Percentiles rank a stretch among this genome's conserved stretches.
Evolutionary conservation across 2,888 invertebrate species (phyloP).

Genomic region (Glomeris marginata): DNA sequence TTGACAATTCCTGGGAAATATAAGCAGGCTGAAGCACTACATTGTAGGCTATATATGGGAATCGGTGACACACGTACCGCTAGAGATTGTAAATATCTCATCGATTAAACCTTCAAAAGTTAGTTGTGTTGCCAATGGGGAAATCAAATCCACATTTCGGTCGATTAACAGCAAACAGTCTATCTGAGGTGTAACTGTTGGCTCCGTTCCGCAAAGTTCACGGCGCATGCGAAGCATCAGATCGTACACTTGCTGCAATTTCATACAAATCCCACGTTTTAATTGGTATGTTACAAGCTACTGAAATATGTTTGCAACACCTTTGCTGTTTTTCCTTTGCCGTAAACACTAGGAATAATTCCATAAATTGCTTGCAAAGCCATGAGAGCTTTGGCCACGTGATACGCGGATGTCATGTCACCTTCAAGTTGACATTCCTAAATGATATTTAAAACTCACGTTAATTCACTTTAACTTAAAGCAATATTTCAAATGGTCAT

Average conservation of each 20-base stretch:
- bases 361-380: constrained; percentile 77
- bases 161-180: constrained; percentile 84
- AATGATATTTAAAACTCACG: no score
- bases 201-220: constrained; percentile 40
- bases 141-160: constrained; percentile 76
- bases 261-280: constrained; percentile 7
- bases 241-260: constrained; percentile 58
- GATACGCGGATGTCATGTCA: constrained; percentile 73
- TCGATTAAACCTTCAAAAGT: constrained; percentile 97
- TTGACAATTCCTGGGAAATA: constrained; percentile 61
- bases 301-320: constrained; percentile 19
- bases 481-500: no score
- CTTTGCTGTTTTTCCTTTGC: constrained; percentile 74
- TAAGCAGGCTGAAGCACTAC: no score
- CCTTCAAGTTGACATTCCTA: constrained; percentile 72
- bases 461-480: no score
- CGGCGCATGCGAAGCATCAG: constrained; percentile 55
- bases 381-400: constrained; percentile 72
- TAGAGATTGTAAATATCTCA: constrained; percentile 77
- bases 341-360: constrained; percentile 71
- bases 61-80: constrained; percentile 32
- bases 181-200: constrained; percentile 45
- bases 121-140: constrained; percentile 81
- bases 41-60: not conserved
- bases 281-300: constrained; percentile 19